Evolutionary conservation across 2,888 invertebrate genomes (phyloP).

Genomic region (Alsophila aescularia): DNA sequence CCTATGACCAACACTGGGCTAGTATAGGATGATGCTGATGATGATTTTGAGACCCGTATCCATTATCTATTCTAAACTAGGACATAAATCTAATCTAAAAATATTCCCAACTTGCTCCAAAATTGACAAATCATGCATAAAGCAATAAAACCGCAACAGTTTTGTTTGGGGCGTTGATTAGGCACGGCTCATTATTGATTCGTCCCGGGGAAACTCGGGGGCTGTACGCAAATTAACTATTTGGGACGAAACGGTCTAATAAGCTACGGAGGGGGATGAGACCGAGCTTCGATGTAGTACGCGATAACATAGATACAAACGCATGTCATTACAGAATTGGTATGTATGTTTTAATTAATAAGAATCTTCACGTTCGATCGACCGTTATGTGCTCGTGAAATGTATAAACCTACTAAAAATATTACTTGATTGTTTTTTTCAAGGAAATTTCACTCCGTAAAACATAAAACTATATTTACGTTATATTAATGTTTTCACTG

Average conservation of each 20-base stretch:
- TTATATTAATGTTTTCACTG: no score
- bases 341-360: neutral
- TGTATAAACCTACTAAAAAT: no score
- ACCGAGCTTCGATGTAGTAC: slow-evolving; percentile 3
- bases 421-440: no score
- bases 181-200: slow-evolving; percentile 62
- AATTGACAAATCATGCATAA: slow-evolving; percentile 35
- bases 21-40: no score
- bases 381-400: no score
- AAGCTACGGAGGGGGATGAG: slow-evolving; percentile 11
- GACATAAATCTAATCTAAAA: neutral
- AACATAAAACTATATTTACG: no score
- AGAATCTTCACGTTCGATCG: no score
- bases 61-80: no score
- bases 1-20: no score
- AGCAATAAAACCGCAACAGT: slow-evolving; percentile 36
- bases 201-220: slow-evolving; percentile 49
- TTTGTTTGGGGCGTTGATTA: slow-evolving; percentile 58
- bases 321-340: slow-evolving; percentile 2
- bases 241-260: slow-evolving; percentile 7
- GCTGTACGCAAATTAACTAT: slow-evolving; percentile 51
- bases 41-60: no score
- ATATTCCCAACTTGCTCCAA: slow-evolving; percentile 18
- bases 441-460: no score
- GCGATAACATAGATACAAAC: neutral